These are phyloP conservation scores for Anguilla marmorata DNA, from an alignment of 2,797 vertebrate genomes.

Conservation along the genomic window DNA sequence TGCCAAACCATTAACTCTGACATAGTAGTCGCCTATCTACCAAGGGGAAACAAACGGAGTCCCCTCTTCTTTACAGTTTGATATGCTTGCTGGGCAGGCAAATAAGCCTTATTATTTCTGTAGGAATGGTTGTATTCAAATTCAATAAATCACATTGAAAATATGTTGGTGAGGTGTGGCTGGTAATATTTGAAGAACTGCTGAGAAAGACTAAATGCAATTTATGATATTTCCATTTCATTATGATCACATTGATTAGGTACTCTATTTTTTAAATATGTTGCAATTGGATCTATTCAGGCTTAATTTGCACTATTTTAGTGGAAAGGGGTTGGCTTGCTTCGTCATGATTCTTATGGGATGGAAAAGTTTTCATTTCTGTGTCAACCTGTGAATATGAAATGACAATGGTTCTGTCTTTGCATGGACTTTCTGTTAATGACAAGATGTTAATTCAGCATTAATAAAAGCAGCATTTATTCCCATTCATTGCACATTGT, in stretches of 20 bases:
- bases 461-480: background rate
- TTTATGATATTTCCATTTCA: conserved; percentile 39
- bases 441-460: background rate
- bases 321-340: background rate
- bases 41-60: conserved; percentile 20
- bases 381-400: background rate
- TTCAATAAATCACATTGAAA: conserved; percentile 40
- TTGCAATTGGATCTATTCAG: conserved; percentile 26
- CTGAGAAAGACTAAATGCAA: conserved; percentile 40
- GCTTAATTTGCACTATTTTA: background rate
- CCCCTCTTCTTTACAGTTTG: conserved; percentile 36
- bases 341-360: background rate
- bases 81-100: conserved; percentile 37
- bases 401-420: background rate
- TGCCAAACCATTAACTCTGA: conserved; percentile 23
- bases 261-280: conserved; percentile 33
- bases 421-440: background rate
- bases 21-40: conserved; percentile 9
- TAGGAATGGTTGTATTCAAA: conserved; percentile 40
- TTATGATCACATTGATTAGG: conserved; percentile 45
- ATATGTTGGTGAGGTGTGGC: conserved; percentile 15
- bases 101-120: conserved; percentile 28
- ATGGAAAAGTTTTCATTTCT: background rate
- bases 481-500: background rate
- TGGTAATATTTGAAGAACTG: conserved; percentile 36